phyloP scores from a whole-genome alignment of 2,888 invertebrate species.

The Orchesellides sinensis region DNA sequence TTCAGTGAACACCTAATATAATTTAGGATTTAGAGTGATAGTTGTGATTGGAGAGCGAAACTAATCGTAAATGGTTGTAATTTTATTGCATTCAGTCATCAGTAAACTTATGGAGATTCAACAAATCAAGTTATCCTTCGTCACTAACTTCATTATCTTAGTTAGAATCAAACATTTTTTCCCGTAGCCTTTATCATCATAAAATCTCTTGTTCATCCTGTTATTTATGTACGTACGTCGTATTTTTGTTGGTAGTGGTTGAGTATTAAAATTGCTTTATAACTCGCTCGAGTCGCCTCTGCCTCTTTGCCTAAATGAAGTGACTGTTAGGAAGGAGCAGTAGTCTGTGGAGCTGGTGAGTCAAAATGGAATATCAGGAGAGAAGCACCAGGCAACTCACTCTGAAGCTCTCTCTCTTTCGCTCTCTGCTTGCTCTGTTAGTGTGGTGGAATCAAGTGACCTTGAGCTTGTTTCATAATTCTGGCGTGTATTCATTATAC shows the following conservation, averaged over 20 bases:
- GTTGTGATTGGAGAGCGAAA: too few species aligned
- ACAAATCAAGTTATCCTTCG: too few species aligned
- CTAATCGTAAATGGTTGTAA: too few species aligned
- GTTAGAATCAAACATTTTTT: too few species aligned
- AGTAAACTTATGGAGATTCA: too few species aligned
- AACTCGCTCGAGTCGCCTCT: neutral
- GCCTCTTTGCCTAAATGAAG: neutral
- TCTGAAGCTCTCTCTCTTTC: neutral
- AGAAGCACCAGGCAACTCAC: neutral
- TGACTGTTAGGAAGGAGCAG: too few species aligned
- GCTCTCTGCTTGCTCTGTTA: constrained; percentile 3
- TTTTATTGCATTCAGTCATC: too few species aligned
- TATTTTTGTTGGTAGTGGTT: neutral
- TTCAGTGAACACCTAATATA: too few species aligned
- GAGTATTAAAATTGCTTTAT: neutral
- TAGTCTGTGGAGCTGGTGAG: neutral
- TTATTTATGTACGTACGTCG: neutral
- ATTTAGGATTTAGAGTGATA: too few species aligned
- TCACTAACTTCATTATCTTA: too few species aligned
- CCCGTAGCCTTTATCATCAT: too few species aligned
- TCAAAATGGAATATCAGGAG: neutral
- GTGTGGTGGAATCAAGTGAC: constrained; percentile 46
- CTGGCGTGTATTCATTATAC: constrained; percentile 9
- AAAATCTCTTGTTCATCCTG: neutral
- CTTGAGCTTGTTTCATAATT: constrained; percentile 55